These are phyloP conservation scores for Drosophila lutescens DNA, from an alignment of 2,888 invertebrate species.

Conservation along the genomic window DNA sequence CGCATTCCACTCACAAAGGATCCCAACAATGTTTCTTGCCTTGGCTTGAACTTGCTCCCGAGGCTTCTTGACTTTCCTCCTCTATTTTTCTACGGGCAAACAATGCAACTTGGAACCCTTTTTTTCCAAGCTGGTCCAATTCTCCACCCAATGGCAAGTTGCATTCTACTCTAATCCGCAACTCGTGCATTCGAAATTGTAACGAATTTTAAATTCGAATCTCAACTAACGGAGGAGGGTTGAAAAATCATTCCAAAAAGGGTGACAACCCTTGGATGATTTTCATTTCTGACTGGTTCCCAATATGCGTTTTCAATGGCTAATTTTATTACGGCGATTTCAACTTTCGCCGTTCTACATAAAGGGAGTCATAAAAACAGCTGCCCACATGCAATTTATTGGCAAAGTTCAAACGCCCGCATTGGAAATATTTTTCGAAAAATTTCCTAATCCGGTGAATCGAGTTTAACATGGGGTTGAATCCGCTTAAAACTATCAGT, in stretches of 20 bases:
- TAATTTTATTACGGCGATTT: constrained; percentile 68
- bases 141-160: constrained; percentile 64
- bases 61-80: constrained; percentile 73
- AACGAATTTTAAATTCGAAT: constrained; percentile 65
- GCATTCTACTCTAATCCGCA: constrained; percentile 51
- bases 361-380: constrained; percentile 73
- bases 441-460: constrained; percentile 41
- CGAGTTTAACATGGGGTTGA: constrained; percentile 41
- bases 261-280: constrained; percentile 53
- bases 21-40: constrained; percentile 10
- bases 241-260: constrained; percentile 35
- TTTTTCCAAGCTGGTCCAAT: constrained; percentile 10
- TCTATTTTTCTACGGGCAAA: constrained; percentile 28
- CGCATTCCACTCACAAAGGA: constrained; percentile 43
- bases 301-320: constrained; percentile 42
- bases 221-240: constrained; percentile 17
- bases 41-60: constrained; percentile 47
- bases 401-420: constrained; percentile 59
- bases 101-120: constrained; percentile 55
- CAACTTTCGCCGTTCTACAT: constrained; percentile 41
- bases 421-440: constrained; percentile 27
- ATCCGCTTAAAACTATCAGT: constrained; percentile 69
- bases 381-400: constrained; percentile 66
- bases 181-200: constrained; percentile 70
- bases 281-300: constrained; percentile 40